Base-by-base conservation (phyloP, 2,113 vertebrate genomes). In the Labeo catla region DNA sequence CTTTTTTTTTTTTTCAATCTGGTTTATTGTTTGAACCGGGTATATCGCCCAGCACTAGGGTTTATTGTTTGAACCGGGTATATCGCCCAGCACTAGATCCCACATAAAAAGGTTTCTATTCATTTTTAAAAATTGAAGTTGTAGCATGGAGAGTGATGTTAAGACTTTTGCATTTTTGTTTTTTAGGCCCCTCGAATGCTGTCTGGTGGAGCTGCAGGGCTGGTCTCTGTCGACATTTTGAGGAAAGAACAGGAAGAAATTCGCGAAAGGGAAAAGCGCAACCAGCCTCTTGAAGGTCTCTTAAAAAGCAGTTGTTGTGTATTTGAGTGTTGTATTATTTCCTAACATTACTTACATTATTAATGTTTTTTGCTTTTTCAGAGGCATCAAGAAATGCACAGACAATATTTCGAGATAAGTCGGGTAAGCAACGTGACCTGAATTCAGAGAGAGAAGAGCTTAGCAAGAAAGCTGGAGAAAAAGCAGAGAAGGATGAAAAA, bases 381-480 rank as follows among this genome's bases (percentile, higher is more conserved):
- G 98, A 95, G 91, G 95, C 95, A 63, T 98, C 97, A 21, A 94
- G 93, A 1, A 92, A 96, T 21, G 94, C 96, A 0, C 89, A 96
- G 92, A 99, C 98, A 0, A 84, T 98, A 57, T 99, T 97, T 93
- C 94, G 98, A 90, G 97, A 99, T 92, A 99, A 97, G 89, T 94
- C 90, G 0, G 98, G 97, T 47, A 97, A 96, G 89, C 97, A 86
- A 89, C 95, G 97, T 65, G 94, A 99, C 93, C 92, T 99, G 16
- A 95, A 94, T 0, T 90, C 93, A 19, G 98, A 99, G 89, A 94
- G 94, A 84, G 94, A 95, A 78, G 95, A 98, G 66, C 94, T 96
- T 91, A 93, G 84, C 86, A 94, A 78, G 92, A 96, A 95, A 90
- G 96, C 93, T 8, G 95, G 93, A 72, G 95, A 95, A 13, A 93